Conservation (phyloP, 2,113 vertebrate species). For the Chaetura pelagica region DNA sequence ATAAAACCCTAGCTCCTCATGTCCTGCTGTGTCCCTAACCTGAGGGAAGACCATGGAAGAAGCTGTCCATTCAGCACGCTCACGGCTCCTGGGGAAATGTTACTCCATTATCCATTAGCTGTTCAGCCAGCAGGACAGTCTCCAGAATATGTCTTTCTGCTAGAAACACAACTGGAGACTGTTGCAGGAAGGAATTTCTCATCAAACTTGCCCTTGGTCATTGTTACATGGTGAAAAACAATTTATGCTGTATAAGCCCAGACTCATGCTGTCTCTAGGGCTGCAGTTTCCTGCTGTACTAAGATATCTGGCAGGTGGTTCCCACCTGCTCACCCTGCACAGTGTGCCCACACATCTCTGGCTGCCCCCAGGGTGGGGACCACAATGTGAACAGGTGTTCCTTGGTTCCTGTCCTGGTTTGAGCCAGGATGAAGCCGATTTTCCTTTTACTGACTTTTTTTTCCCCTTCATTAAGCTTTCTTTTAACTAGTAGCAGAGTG, state of each 20-base stretch:
- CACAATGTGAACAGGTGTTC: background rate
- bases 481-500: no score
- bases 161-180: background rate
- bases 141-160: background rate
- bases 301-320: background rate
- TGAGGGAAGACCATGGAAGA: background rate
- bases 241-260: background rate
- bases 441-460: no score
- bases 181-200: background rate
- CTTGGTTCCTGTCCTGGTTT: background rate
- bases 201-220: background rate
- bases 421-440: no score
- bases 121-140: background rate
- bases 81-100: background rate
- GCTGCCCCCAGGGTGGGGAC: background rate
- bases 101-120: background rate
- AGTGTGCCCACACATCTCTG: accelerated
- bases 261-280: background rate
- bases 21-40: background rate
- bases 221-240: background rate
- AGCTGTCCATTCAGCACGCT: background rate
- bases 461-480: no score
- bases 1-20: background rate
- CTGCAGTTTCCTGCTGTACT: background rate
- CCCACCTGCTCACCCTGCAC: accelerated